phyloP scores from a whole-genome alignment of 2,888 invertebrate species.

The Cataglyphis albicans region DNA sequence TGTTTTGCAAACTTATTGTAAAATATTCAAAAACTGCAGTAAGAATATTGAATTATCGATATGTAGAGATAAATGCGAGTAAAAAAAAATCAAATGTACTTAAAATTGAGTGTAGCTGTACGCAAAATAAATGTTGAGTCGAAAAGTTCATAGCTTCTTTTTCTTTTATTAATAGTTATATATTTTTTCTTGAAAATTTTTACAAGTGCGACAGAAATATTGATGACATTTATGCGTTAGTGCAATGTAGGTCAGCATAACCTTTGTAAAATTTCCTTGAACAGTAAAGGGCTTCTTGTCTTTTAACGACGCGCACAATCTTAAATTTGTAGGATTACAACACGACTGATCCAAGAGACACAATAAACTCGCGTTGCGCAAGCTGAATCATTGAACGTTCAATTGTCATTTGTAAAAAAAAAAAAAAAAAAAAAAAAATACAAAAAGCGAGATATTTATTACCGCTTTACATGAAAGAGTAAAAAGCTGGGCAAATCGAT shows the following conservation, averaged over 20 bases:
- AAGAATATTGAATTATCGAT: background rate
- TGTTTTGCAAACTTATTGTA: background rate
- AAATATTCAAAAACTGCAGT: background rate
- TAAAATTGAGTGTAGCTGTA: background rate
- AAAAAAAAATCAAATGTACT: background rate
- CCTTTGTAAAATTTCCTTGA: constrained; percentile 50
- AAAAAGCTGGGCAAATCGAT: background rate
- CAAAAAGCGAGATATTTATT: background rate
- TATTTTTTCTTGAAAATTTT: background rate
- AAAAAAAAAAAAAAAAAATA: background rate
- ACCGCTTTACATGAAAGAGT: background rate
- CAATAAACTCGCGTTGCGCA: background rate
- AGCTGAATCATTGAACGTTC: background rate
- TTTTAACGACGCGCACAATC: constrained; percentile 30
- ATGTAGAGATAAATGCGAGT: background rate
- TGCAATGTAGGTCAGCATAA: constrained; percentile 71
- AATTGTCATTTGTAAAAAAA: background rate
- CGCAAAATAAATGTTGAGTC: background rate
- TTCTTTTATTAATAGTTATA: background rate
- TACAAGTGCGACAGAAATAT: background rate
- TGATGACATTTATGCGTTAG: constrained; percentile 34
- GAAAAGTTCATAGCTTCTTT: background rate
- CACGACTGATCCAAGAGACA: background rate
- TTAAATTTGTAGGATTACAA: constrained; percentile 22
- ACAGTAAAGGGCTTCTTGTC: constrained; percentile 19